Percentiles rank a stretch among this genome's conserved stretches.
Evolutionary conservation across 2,888 invertebrate genomes (phyloP).

Genomic region (Diplolepis rosae): DNA sequence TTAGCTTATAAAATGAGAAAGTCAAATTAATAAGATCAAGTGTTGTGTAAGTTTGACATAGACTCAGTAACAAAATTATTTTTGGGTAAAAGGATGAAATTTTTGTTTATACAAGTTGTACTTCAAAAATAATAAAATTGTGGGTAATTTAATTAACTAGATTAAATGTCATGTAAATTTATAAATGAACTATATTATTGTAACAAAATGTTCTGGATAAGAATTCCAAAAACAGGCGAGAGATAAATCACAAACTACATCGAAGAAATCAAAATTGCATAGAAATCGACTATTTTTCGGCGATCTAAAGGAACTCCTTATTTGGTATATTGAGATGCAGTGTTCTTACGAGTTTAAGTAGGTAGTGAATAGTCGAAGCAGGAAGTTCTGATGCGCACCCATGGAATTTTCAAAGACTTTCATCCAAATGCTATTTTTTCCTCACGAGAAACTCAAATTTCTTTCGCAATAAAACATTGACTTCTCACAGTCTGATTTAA

Average conservation of each 20-base stretch:
- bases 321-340: constrained; percentile 25
- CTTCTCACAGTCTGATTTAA: constrained; percentile 20
- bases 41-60: too few species aligned
- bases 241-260: constrained; percentile 5
- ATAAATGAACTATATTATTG: neutral
- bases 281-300: constrained; percentile 23
- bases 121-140: too few species aligned
- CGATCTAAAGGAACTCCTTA: constrained; percentile 6
- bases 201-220: neutral
- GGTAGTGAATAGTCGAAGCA: constrained; percentile 19
- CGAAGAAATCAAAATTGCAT: constrained; percentile 16
- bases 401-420: constrained; percentile 16
- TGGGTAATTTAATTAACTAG: neutral
- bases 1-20: too few species aligned
- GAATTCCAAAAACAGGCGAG: constrained; percentile 12
- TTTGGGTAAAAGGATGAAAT: too few species aligned
- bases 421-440: constrained; percentile 19
- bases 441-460: constrained; percentile 8
- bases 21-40: too few species aligned
- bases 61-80: too few species aligned
- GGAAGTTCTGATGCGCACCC: constrained; percentile 16
- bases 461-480: constrained; percentile 7
- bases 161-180: neutral
- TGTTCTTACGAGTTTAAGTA: constrained; percentile 24
- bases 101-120: too few species aligned